phyloP scores from a whole-genome alignment of 1,140 invertebrate species.

The Stenopsyche tienmushanensis region DNA sequence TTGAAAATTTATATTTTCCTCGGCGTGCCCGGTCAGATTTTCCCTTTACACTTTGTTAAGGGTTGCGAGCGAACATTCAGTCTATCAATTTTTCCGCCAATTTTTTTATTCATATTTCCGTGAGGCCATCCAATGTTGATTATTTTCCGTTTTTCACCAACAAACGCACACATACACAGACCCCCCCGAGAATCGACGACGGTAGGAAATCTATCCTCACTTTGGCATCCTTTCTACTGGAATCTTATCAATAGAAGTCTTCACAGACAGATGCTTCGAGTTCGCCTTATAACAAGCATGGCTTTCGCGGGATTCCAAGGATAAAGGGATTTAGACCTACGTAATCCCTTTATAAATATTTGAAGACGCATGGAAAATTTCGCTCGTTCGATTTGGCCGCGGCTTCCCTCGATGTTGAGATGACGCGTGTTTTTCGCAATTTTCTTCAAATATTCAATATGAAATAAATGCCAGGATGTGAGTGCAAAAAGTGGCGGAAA shows the following conservation, averaged over 20 bases:
- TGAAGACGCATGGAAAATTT: constrained; percentile 37
- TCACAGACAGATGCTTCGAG: constrained; percentile 18
- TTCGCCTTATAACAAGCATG: constrained; percentile 25
- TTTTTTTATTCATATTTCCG: no score
- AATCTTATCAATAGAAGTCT: constrained; percentile 35
- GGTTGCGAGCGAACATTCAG: no score
- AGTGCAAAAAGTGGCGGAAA: no score
- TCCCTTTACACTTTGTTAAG: no score
- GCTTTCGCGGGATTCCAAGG: constrained; percentile 24
- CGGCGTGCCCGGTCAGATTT: no score
- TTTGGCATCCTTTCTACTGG: constrained; percentile 7
- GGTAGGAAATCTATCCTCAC: constrained; percentile 26
- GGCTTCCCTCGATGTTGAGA: constrained; percentile 12
- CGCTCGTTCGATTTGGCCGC: constrained; percentile 32
- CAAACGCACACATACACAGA: no score
- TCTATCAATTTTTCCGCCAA: no score
- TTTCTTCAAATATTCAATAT: constrained; percentile 11
- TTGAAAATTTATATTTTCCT: no score
- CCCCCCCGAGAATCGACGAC: neutral
- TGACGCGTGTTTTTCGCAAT: neutral
- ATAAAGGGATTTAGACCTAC: constrained; percentile 34
- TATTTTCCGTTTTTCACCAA: no score
- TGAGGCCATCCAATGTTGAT: no score
- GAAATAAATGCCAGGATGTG: constrained; percentile 5
- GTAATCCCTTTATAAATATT: constrained; percentile 40